These are phyloP conservation scores for Andrena camellia DNA, from an alignment of 2,888 invertebrate species.

Conservation along the genomic window DNA sequence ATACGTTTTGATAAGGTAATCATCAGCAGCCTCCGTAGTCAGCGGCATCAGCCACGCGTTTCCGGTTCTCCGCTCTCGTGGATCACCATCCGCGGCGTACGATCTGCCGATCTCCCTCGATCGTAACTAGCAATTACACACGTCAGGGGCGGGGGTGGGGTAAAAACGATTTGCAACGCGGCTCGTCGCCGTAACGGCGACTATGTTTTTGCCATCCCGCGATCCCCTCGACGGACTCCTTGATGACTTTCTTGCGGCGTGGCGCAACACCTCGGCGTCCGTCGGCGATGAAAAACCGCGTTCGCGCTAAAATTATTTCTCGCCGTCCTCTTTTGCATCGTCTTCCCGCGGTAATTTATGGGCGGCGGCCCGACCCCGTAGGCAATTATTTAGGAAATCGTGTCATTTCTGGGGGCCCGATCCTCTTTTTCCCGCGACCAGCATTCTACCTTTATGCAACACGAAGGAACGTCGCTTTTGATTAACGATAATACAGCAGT, in stretches of 20 bases:
- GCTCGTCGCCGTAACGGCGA: conserved; percentile 14
- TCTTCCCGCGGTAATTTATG: conserved; percentile 39
- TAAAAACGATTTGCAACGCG: conserved; percentile 17
- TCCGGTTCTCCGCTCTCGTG: conserved; percentile 17
- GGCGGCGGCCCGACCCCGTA: neutral
- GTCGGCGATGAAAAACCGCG: conserved; percentile 29
- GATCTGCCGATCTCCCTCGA: conserved; percentile 7
- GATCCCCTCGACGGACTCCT: conserved; percentile 18
- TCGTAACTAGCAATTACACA: conserved; percentile 35
- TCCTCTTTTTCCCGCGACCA: neutral
- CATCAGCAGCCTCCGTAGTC: neutral
- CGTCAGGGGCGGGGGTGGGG: neutral
- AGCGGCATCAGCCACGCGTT: conserved; percentile 4
- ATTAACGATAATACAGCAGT: conserved; percentile 15
- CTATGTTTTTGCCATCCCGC: conserved; percentile 10
- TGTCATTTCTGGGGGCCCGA: neutral
- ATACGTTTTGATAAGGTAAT: neutral
- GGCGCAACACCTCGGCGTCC: conserved; percentile 26
- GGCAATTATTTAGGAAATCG: conserved; percentile 30
- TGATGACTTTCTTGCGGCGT: conserved; percentile 26
- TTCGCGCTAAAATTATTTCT: conserved; percentile 29
- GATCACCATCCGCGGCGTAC: neutral
- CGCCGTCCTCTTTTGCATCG: conserved; percentile 4
- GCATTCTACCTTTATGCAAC: neutral
- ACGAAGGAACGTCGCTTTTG: neutral